Percentiles rank a stretch among this genome's conserved stretches.
Conservation (phyloP, 2,797 vertebrate species). For the Ciconia nigra region DNA sequence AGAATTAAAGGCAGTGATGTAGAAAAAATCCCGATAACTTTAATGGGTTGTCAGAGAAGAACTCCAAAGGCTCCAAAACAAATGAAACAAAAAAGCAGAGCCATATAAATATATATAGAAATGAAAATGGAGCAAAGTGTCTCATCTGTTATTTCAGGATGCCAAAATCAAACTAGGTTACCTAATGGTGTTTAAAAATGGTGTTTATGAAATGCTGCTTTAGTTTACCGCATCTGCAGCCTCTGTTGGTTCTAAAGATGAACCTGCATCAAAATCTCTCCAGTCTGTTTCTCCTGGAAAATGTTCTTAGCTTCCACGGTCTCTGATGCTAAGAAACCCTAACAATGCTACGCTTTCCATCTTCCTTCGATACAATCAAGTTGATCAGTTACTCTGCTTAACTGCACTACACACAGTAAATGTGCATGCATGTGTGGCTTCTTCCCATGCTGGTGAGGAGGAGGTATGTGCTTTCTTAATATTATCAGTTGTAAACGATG, state of each 20-base stretch:
- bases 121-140: not conserved
- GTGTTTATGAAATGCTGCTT: not conserved
- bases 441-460: not conserved
- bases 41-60: not conserved
- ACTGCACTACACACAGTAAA: not conserved
- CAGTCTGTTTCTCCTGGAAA: not conserved
- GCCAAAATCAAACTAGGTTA: not conserved
- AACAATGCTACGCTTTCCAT: not conserved
- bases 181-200: not conserved
- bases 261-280: not conserved
- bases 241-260: not conserved
- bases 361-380: not conserved
- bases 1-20: conserved; percentile 28
- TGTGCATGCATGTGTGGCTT: not conserved
- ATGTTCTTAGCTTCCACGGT: not conserved
- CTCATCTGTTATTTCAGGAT: not conserved
- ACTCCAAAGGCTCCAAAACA: not conserved
- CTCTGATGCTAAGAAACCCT: not conserved
- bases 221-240: not conserved
- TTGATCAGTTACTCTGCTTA: not conserved
- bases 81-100: not conserved
- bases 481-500: not conserved
- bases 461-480: not conserved
- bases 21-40: conserved; percentile 44
- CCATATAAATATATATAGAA: not conserved